These are phyloP conservation scores for Actias luna DNA, from an alignment of 2,888 invertebrate species.

Conservation along the genomic window DNA sequence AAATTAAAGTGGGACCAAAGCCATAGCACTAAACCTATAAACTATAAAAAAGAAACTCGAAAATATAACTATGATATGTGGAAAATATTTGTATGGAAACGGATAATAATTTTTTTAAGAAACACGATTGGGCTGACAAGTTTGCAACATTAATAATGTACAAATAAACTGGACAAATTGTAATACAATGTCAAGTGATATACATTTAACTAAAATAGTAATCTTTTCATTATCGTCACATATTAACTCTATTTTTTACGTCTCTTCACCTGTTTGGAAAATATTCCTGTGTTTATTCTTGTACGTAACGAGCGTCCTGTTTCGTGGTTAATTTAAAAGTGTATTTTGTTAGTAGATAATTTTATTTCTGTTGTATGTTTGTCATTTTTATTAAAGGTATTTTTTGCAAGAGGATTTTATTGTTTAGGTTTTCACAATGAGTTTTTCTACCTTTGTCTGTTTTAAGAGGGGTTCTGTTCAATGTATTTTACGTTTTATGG, in stretches of 20 bases:
- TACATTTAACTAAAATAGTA: slow-evolving; percentile 50
- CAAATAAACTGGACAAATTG: slow-evolving; percentile 28
- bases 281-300: slow-evolving; percentile 55
- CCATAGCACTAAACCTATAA: too few species aligned
- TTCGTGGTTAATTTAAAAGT: slow-evolving; percentile 71
- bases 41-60: neutral
- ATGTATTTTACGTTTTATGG: slow-evolving; percentile 7
- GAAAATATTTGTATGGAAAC: neutral
- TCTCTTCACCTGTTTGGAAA: slow-evolving; percentile 59
- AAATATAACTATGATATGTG: neutral
- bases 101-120: neutral
- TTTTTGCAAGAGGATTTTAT: slow-evolving; percentile 22
- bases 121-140: neutral
- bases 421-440: slow-evolving; percentile 15
- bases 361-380: slow-evolving; percentile 56
- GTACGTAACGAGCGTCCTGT: slow-evolving; percentile 71
- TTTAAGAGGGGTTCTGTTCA: slow-evolving; percentile 10
- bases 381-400: slow-evolving; percentile 40
- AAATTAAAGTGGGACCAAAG: too few species aligned
- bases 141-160: slow-evolving; percentile 34
- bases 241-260: slow-evolving; percentile 38
- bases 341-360: slow-evolving; percentile 61
- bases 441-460: slow-evolving; percentile 9
- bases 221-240: slow-evolving; percentile 46
- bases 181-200: slow-evolving; percentile 52